Percentiles rank a stretch among this genome's conserved stretches.
Evolutionary conservation across 2,888 invertebrate genomes (phyloP).

Genomic region (Fragum whitleyi): DNA sequence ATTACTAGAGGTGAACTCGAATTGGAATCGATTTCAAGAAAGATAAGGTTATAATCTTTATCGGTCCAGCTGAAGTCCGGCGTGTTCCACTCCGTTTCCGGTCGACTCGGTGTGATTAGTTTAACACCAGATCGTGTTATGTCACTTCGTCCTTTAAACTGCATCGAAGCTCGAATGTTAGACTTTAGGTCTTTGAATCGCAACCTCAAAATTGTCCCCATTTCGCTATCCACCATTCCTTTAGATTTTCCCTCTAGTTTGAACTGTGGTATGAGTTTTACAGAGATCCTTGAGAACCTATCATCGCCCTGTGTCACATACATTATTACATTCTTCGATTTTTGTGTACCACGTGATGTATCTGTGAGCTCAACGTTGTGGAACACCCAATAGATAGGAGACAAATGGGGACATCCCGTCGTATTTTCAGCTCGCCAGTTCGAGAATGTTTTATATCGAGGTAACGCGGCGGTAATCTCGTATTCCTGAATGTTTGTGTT

Average conservation of each 20-base stretch:
- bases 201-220: conserved; percentile 69
- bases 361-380: conserved; percentile 46
- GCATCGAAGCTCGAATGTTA: conserved; percentile 46
- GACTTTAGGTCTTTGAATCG: conserved; percentile 55
- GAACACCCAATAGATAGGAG: conserved; percentile 68
- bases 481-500: conserved; percentile 65
- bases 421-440: conserved; percentile 68
- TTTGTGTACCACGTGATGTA: not conserved
- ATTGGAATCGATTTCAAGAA: conserved; percentile 59
- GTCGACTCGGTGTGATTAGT: conserved; percentile 44
- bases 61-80: conserved; percentile 75
- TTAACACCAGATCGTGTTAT: conserved; percentile 39
- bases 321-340: conserved; percentile 54
- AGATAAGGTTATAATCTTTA: conserved; percentile 61
- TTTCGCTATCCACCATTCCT: conserved; percentile 72
- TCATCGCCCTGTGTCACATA: conserved; percentile 47
- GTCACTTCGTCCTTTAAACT: conserved; percentile 57
- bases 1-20: conserved; percentile 52
- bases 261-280: conserved; percentile 60
- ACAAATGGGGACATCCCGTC: conserved; percentile 69
- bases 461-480: conserved; percentile 69
- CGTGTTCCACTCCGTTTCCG: conserved; percentile 62
- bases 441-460: conserved; percentile 68
- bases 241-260: conserved; percentile 68
- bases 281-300: conserved; percentile 34